A percentile compares a stretch with the other conserved stretches of the same genome.
phyloP scores from a whole-genome alignment of 2,113 vertebrate species.

The Circaetus cinerascens region DNA sequence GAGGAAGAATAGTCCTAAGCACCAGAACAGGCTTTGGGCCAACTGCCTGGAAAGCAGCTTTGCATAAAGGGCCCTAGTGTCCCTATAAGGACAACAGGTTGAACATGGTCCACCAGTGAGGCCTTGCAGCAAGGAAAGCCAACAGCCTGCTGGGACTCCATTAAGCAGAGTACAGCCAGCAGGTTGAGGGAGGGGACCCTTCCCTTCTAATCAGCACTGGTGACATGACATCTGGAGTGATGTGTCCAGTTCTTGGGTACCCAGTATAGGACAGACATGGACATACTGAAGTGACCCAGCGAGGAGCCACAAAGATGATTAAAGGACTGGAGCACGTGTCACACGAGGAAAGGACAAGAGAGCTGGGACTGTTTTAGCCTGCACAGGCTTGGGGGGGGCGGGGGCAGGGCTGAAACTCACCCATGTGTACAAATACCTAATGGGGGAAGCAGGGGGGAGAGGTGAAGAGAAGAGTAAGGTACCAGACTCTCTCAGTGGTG shows the following conservation, averaged over 20 bases:
- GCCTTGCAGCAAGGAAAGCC: neutral
- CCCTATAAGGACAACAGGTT: neutral
- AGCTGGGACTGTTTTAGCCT: neutral
- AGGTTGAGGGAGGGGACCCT: neutral
- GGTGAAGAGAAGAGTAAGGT: neutral
- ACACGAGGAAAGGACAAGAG: neutral
- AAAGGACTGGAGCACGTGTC: neutral
- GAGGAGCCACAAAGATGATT: neutral
- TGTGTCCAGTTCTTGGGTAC: neutral
- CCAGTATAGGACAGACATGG: neutral
- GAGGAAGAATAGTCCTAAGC: neutral
- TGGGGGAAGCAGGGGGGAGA: neutral
- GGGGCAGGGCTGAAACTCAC: neutral
- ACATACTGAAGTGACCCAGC: neutral
- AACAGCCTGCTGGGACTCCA: neutral
- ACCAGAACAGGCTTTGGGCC: neutral
- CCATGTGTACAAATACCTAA: neutral
- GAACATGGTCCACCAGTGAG: neutral
- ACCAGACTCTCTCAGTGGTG: neutral
- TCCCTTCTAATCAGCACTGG: neutral
- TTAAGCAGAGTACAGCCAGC: neutral
- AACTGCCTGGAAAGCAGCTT: neutral
- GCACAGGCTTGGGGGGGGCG: neutral
- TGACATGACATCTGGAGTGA: neutral
- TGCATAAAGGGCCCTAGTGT: neutral